Percentiles rank a stretch among this genome's conserved stretches.
phyloP scores from a whole-genome alignment of 2,888 invertebrate genomes.

The Hipparchia sbordonii region DNA sequence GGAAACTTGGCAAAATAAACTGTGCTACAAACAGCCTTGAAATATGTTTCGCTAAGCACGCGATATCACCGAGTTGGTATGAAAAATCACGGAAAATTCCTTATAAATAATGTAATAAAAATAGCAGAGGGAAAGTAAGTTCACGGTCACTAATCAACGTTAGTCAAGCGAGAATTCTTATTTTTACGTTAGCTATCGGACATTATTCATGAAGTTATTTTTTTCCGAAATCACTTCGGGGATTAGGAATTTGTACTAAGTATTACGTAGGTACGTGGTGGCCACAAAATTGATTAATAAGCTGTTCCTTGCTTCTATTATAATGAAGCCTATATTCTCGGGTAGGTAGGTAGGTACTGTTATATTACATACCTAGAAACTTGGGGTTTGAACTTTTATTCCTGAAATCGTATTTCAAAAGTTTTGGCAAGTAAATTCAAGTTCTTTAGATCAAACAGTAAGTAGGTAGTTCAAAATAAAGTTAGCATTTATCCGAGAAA shows the following conservation, averaged over 20 bases:
- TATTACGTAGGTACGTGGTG: no score
- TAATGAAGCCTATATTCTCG: no score
- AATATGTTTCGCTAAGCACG: constrained; percentile 18
- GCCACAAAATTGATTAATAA: no score
- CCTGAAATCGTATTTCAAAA: background rate
- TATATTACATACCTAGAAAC: no score
- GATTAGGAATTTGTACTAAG: background rate
- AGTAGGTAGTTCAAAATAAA: background rate
- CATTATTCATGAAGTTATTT: background rate
- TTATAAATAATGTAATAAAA: constrained; percentile 6
- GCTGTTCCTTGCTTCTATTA: no score
- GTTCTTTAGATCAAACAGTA: background rate
- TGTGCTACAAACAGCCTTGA: background rate
- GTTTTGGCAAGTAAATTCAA: background rate
- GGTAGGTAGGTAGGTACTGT: no score
- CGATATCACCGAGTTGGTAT: constrained; percentile 1
- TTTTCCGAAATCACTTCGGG: background rate
- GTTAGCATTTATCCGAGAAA: background rate
- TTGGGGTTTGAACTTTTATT: background rate
- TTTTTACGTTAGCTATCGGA: background rate
- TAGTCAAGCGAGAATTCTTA: background rate
- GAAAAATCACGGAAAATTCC: constrained; percentile 9
- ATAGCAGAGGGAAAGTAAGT: constrained; percentile 3
- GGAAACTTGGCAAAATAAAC: background rate
- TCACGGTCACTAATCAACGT: background rate